Evolutionary conservation across 2,797 vertebrate species (phyloP), one percentile per base, ranked within the genome.

Genomic region (Malurus leucopterus): DNA sequence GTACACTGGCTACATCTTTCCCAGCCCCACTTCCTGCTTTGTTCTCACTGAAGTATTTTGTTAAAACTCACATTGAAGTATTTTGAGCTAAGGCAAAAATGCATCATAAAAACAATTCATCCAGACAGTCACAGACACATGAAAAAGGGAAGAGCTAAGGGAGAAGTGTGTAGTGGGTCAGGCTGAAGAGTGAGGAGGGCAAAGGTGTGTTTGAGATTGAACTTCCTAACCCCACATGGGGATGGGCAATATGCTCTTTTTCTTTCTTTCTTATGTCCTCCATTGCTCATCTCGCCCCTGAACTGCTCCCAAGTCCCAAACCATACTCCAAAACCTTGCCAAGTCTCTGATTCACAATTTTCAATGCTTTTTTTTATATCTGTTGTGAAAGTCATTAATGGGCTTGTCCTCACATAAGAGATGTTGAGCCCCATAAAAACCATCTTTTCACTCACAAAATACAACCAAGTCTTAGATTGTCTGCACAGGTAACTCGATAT

Each of bases 181-280:
- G 26, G 32, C 15, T 50, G 21, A 53, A 82, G 34, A 8, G 30
- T 40, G 36, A 70, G 53, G 9, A 74, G 8, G 8, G 5, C 26
- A 77, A 44, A 81, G 20, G 6, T 13, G 8, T 8, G 3, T 41
- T 19, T 74, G 30, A 62, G 22, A 18, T 4, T 44, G 21, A 81
- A 50, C 24, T 54, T 58, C 38, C 47, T 38, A 68, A 68, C 4
- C 3, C 26, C 23, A 43, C 9, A 4, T 1, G 3, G 16, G 16
- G 61, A 3, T 1, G 68, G 24, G 8, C 27, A 69, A 30, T 17
- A 13, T 0, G 0, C 6, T n/a, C n/a, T 57, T 44, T 10, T 73
- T 19, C 30, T 63, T 13, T n/a, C 24, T 64, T 71, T 63, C 57
- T 62, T 41, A 19, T 1, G 1, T 46, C 63, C 58, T 58, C 46